phyloP scores from a whole-genome alignment of 2,797 vertebrate species.

The Enteromius argenteus region DNA sequence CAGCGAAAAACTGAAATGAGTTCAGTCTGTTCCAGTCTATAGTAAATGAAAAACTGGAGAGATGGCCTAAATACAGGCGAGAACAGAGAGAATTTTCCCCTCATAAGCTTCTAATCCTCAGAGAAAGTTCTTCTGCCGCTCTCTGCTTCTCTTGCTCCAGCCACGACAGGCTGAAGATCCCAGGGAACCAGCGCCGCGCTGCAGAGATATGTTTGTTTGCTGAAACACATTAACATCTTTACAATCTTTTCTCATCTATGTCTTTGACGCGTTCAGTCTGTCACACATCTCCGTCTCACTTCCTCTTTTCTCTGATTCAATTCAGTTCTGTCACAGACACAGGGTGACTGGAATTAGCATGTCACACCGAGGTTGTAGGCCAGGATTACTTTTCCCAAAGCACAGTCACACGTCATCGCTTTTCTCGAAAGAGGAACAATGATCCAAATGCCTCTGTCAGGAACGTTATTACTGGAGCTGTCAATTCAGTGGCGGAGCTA shows the following conservation, averaged over 20 bases:
- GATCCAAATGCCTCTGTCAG: slow-evolving; percentile 58
- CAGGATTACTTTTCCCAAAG: slow-evolving; percentile 46
- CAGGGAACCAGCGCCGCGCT: slow-evolving; percentile 33
- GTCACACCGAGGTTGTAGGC: slow-evolving; percentile 36
- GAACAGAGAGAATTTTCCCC: slow-evolving; percentile 34
- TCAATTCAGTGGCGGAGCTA: no score
- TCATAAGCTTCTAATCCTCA: slow-evolving; percentile 31
- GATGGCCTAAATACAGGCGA: slow-evolving; percentile 46
- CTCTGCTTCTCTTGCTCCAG: not conserved
- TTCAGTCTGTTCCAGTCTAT: slow-evolving; percentile 13
- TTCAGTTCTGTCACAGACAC: slow-evolving; percentile 32
- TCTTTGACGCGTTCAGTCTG: slow-evolving; percentile 7
- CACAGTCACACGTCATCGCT: slow-evolving; percentile 38
- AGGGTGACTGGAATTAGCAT: slow-evolving; percentile 45
- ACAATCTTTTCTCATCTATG: slow-evolving; percentile 34
- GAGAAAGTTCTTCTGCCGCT: slow-evolving; percentile 31
- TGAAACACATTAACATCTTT: slow-evolving; percentile 53
- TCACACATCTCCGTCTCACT: slow-evolving; percentile 22
- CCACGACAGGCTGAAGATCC: not conserved
- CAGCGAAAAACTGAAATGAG: slow-evolving; percentile 20
- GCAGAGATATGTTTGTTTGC: slow-evolving; percentile 63
- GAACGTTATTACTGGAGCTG: slow-evolving; percentile 39
- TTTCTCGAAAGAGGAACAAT: slow-evolving; percentile 40
- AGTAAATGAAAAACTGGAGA: not conserved
- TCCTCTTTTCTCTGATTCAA: slow-evolving; percentile 15